Evolutionary conservation across 2,888 invertebrate species (phyloP), one percentile per base, ranked within the genome.

Genomic region (Adelognathus sp.): DNA sequence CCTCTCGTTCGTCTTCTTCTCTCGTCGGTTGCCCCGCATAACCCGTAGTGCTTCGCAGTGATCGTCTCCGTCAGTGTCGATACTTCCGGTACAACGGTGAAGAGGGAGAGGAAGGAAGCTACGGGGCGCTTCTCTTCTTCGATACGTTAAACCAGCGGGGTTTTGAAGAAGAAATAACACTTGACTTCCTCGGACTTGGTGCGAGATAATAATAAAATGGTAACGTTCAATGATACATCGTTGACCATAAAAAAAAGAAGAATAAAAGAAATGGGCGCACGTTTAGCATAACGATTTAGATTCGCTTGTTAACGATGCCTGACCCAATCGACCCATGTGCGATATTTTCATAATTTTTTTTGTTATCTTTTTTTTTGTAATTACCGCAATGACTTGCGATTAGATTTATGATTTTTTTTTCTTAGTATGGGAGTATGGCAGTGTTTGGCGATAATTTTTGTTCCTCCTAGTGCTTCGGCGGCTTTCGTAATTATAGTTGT

Each of bases 21-120:
- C 64, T 6, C 67, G 56, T n/a, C 36, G 46, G 29, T 14, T 44
- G 60, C 27, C n/a, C 50, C 52, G 58, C 60, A 61, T 61, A 61
- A 85, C 78, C 70, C 82, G 80, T 86, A 85, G 88, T 88, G 86
- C 84, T 89, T 88, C 85, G 81, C 86, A 86, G 88, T 88, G 87
- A 87, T 87, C 86, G 85, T 85, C 87, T 84, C 82, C 84, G 82
- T 84, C 86, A 87, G 88, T 88, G 87, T 82, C 83, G 84, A 84
- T 87, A 76, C 82, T 81, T 86, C 83, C 80, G 81, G 74, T 82
- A 66, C 64, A 75, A 63, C 46, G 64, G 74, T 76, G 80, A 71
- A 80, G 75, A 63, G n/a, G n/a, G n/a, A n/a, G 78, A 81, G 61
- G 44, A 64, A 80, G 56, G 39, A 67, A 63, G 61, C 63, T 79